Percentiles rank a stretch among this genome's conserved stretches.
Evolutionary conservation across 2,113 vertebrate species (phyloP).

Genomic region (Probosciger aterrimus): DNA sequence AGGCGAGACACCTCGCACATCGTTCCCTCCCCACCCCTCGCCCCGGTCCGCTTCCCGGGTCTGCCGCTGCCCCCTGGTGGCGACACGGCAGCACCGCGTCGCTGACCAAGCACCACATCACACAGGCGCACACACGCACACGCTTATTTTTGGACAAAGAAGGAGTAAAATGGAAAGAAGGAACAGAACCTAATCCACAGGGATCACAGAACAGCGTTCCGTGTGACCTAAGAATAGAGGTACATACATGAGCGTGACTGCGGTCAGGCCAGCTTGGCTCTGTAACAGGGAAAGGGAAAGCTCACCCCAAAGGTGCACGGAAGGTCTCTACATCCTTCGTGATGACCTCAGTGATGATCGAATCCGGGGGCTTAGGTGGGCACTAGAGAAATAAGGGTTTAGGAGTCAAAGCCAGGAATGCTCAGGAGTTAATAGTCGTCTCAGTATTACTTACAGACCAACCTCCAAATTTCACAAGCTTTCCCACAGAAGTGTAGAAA

Average conservation of each 20-base stretch:
- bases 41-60: neutral
- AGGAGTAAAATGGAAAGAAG: neutral
- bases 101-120: neutral
- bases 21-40: rapidly evolving
- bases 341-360: too few relatives aligned
- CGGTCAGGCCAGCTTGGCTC: too few relatives aligned
- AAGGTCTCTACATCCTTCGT: too few relatives aligned
- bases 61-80: neutral
- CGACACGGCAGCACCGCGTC: neutral
- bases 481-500: neutral
- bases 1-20: neutral
- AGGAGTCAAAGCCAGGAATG: neutral
- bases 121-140: neutral
- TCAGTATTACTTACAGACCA: neutral
- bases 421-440: neutral
- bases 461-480: neutral
- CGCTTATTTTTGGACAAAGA: neutral
- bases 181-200: rapidly evolving
- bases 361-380: too few relatives aligned
- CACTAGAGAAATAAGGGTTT: neutral
- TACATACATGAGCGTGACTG: rapidly evolving
- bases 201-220: too few relatives aligned
- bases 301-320: neutral
- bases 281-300: neutral
- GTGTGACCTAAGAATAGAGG: neutral